Conservation (phyloP, 2,113 vertebrate species). For the Prunella himalayana region DNA sequence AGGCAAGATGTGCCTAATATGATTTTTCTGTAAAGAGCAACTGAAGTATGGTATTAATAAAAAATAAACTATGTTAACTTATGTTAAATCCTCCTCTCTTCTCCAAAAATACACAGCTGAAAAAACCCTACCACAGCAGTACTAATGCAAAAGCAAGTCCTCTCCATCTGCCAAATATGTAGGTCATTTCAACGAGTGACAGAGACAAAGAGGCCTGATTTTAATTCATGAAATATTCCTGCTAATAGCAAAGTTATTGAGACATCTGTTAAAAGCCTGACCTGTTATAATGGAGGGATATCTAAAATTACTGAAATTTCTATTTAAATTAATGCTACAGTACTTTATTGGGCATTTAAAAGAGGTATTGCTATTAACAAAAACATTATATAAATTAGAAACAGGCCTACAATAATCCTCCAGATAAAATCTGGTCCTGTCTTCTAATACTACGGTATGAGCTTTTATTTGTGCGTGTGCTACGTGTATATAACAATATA, state of each 20-base stretch:
- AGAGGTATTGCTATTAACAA: constrained; percentile 47
- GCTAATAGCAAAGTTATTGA: constrained; percentile 58
- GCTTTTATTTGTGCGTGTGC: neutral
- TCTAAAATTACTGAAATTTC: constrained; percentile 27
- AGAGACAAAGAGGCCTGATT: constrained; percentile 55
- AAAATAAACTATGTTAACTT: constrained; percentile 64
- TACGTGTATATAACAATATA: neutral
- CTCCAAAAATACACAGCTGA: constrained; percentile 43
- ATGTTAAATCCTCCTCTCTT: constrained; percentile 47
- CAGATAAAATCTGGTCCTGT: constrained; percentile 44
- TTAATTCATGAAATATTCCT: constrained; percentile 62
- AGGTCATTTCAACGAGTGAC: constrained; percentile 60
- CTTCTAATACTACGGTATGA: neutral
- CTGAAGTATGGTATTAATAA: constrained; percentile 58
- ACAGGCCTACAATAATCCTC: constrained; percentile 28
- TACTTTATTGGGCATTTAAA: constrained; percentile 42
- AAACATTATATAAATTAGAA: constrained; percentile 60
- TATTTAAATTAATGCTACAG: constrained; percentile 51
- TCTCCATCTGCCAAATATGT: constrained; percentile 57
- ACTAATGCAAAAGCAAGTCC: constrained; percentile 47
- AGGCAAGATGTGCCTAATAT: constrained; percentile 14
- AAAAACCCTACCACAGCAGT: constrained; percentile 17
- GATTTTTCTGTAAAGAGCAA: constrained; percentile 51
- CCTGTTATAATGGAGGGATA: constrained; percentile 52
- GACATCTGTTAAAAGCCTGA: constrained; percentile 61